A percentile compares a stretch with the other conserved stretches of the same genome.
Conservation (phyloP, 2,113 vertebrate species). For the Rhombomys opimus region DNA sequence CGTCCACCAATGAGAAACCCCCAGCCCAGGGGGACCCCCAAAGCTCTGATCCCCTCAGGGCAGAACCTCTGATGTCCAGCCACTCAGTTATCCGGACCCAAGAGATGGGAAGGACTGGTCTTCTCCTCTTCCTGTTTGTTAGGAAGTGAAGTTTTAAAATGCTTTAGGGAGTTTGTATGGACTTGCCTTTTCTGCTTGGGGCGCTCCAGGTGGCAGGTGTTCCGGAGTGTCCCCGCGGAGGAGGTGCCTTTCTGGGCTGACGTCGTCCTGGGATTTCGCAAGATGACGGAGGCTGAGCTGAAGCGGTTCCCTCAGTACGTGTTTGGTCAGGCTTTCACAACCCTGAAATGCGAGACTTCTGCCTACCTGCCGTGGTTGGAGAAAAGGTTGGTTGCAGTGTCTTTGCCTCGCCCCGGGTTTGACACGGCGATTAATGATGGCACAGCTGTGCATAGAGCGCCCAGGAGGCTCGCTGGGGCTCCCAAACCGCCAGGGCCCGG, state of each 20-base stretch:
- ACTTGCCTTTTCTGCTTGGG: background rate
- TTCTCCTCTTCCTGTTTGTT: background rate
- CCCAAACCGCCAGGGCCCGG: background rate
- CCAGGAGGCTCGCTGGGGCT: background rate
- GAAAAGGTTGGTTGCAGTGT: conserved; percentile 88
- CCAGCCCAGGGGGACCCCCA: background rate
- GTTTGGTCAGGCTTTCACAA: conserved; percentile 94
- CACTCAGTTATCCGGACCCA: background rate
- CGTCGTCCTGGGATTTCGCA: conserved; percentile 91
- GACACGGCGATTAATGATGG: background rate
- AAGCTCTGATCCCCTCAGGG: background rate
- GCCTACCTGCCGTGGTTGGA: conserved; percentile 94
- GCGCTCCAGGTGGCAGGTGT: conserved; percentile 92
- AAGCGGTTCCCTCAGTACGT: conserved; percentile 90
- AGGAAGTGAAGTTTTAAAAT: background rate
- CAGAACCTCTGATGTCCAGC: conserved; percentile 6
- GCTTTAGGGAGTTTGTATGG: background rate
- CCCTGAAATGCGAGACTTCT: conserved; percentile 93
- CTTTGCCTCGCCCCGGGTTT: background rate
- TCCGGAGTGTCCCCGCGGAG: conserved; percentile 87
- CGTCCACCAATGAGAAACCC: rapidly evolving
- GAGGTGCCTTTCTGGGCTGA: conserved; percentile 93
- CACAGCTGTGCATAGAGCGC: background rate
- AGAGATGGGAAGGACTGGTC: background rate
- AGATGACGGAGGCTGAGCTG: conserved; percentile 91